A percentile compares a stretch with the other conserved stretches of the same genome.
Evolutionary conservation across 2,113 vertebrate genomes (phyloP).

Genomic region (Sarotherodon lohbergeri): DNA sequence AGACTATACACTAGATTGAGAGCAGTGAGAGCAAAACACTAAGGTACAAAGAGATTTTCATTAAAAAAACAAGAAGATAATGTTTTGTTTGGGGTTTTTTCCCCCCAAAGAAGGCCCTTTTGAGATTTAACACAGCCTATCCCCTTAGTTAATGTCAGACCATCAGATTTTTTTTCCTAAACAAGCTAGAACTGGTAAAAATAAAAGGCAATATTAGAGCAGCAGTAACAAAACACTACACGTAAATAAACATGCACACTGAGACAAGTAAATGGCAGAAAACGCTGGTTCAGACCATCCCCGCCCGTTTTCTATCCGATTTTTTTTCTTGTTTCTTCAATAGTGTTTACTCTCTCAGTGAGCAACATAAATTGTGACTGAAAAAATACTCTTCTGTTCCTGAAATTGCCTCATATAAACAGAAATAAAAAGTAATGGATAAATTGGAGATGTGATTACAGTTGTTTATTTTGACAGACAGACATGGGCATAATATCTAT

Average conservation of each 20-base stretch:
- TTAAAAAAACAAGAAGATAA: neutral
- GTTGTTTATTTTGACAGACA: neutral
- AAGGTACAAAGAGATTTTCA: neutral
- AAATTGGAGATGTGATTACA: neutral
- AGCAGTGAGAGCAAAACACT: neutral
- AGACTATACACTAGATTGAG: neutral
- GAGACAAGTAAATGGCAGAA: neutral
- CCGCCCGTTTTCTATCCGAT: neutral
- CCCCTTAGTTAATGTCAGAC: neutral
- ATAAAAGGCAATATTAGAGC: neutral
- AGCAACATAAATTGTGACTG: neutral
- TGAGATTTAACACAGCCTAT: neutral
- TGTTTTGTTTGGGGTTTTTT: accelerated
- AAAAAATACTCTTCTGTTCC: neutral
- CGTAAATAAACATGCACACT: neutral
- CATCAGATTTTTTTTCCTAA: neutral
- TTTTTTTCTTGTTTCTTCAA: neutral
- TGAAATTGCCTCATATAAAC: neutral
- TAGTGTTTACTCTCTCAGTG: neutral
- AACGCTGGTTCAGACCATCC: neutral
- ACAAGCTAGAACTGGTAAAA: neutral
- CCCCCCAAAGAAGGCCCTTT: neutral
- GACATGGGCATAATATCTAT: neutral
- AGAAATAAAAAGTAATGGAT: neutral
- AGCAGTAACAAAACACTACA: neutral